These are phyloP conservation scores for Uromys caudimaculatus DNA, from an alignment of 2,797 vertebrate species.

Conservation along the genomic window DNA sequence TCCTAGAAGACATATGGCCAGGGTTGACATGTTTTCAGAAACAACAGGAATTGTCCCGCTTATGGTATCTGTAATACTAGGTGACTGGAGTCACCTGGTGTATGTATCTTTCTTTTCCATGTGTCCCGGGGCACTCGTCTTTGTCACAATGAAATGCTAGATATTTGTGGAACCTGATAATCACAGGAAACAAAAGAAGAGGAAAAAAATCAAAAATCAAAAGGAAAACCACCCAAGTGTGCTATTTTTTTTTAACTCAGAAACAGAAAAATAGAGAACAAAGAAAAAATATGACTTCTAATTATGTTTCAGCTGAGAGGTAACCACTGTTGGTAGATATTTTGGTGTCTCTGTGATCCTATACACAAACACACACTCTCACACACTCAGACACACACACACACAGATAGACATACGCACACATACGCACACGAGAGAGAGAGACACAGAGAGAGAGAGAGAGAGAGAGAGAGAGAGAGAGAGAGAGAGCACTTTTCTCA, in stretches of 20 bases:
- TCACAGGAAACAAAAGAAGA: not conserved
- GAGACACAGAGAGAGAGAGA: not conserved
- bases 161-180: not conserved
- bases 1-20: conserved; percentile 59
- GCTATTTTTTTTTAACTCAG: not conserved
- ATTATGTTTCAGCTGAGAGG: not conserved
- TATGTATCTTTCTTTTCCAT: not conserved
- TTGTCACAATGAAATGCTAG: not conserved
- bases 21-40: not conserved
- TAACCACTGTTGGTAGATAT: not conserved
- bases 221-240: not conserved
- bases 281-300: not conserved
- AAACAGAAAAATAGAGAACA: not conserved
- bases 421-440: not conserved
- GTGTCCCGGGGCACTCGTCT: not conserved
- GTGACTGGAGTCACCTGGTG: not conserved
- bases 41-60: not conserved
- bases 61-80: not conserved
- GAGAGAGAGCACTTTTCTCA: not conserved
- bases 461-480: not conserved
- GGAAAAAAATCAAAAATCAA: not conserved
- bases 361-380: no score
- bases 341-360: not conserved
- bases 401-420: not conserved
- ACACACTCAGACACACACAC: not conserved